A percentile compares a stretch with the other conserved stretches of the same genome.
Evolutionary conservation across 2,113 vertebrate genomes (phyloP).

Genomic region (Paratilapia polleni): DNA sequence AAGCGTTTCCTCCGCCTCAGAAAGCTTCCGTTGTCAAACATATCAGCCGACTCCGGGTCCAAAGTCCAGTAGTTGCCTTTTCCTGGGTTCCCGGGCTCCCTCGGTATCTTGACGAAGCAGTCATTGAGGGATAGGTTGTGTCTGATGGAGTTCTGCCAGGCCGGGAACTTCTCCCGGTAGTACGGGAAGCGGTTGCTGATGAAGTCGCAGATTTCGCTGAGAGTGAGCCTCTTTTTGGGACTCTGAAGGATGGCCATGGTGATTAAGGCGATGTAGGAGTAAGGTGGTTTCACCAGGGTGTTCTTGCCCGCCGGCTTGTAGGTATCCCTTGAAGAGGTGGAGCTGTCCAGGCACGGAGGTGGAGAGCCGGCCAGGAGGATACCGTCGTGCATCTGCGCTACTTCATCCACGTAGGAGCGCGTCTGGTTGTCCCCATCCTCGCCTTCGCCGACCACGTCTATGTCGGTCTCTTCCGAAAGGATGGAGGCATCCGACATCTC

Average conservation of each 20-base stretch:
- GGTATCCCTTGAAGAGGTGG: constrained; percentile 72
- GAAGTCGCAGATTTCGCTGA: constrained; percentile 91
- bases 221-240: constrained; percentile 91
- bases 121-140: constrained; percentile 89
- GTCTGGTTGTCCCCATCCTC: constrained; percentile 83
- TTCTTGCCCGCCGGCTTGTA: constrained; percentile 84
- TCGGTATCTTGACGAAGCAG: constrained; percentile 89
- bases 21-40: constrained; percentile 95
- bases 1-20: constrained; percentile 91
- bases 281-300: constrained; percentile 91
- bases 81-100: constrained; percentile 90
- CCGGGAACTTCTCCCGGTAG: constrained; percentile 89
- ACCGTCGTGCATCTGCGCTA: constrained; percentile 83
- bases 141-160: constrained; percentile 89
- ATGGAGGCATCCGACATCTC: constrained; percentile 94
- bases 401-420: constrained; percentile 85
- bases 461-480: constrained; percentile 93
- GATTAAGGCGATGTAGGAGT: constrained; percentile 95
- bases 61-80: constrained; percentile 94
- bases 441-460: constrained; percentile 93
- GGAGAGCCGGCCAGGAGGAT: constrained; percentile 77
- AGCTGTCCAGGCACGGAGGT: constrained; percentile 77
- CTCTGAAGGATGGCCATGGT: constrained; percentile 96
- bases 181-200: constrained; percentile 89
- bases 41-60: constrained; percentile 91